Evolutionary conservation across 2,113 vertebrate species (phyloP).

Genomic region (Pleuronectes platessa): DNA sequence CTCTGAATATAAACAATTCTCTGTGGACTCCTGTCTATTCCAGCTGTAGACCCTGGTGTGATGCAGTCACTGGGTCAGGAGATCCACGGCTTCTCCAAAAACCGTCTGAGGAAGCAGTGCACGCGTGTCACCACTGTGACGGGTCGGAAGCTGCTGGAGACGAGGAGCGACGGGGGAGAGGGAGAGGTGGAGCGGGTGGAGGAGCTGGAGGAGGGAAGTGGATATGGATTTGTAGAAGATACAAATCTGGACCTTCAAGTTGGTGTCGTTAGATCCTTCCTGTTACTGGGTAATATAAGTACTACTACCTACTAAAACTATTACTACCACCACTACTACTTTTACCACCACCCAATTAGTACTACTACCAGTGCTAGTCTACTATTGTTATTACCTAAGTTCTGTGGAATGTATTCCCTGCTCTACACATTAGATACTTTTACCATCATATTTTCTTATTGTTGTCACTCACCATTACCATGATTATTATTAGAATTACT

Average conservation of each 20-base stretch:
- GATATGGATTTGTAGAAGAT: slow-evolving; percentile 90
- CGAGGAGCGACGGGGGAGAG: slow-evolving; percentile 80
- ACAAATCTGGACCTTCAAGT: slow-evolving; percentile 90
- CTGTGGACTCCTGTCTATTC: background rate
- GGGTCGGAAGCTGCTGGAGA: slow-evolving; percentile 88
- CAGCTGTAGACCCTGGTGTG: slow-evolving; percentile 30
- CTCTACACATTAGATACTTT: no score
- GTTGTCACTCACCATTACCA: no score
- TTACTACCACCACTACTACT: background rate
- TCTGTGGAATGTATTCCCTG: no score
- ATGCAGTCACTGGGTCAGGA: slow-evolving; percentile 92
- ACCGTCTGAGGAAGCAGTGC: slow-evolving; percentile 87
- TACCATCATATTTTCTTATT: no score
- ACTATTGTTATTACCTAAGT: no score
- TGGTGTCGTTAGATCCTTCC: slow-evolving; percentile 87
- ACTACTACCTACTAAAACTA: background rate
- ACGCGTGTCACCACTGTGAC: slow-evolving; percentile 90
- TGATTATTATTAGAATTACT: no score
- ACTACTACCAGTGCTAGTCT: no score
- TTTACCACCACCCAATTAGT: background rate
- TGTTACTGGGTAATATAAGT: slow-evolving; percentile 88
- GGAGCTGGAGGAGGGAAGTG: slow-evolving; percentile 51
- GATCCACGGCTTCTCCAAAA: slow-evolving; percentile 88
- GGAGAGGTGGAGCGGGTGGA: slow-evolving; percentile 41
- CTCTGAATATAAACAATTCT: background rate